phyloP scores from a whole-genome alignment of 2,113 vertebrate genomes.

The Ia io region DNA sequence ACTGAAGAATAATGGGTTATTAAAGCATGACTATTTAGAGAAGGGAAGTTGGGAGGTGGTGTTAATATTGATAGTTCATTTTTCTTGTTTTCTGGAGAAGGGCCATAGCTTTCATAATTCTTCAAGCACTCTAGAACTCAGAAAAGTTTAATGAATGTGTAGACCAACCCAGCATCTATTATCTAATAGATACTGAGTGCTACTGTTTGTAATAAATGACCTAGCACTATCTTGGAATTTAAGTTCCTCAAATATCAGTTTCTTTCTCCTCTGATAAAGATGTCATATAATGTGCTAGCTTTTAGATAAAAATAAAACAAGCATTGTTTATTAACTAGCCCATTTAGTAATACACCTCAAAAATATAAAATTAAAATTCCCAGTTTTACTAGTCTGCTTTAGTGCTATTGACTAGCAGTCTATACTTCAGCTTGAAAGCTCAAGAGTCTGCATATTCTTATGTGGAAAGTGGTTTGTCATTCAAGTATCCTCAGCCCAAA shows the following conservation, averaged over 20 bases:
- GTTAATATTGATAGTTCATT: background rate
- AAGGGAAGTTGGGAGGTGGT: background rate
- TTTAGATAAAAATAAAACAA: slow-evolving; percentile 5
- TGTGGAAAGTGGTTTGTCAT: background rate
- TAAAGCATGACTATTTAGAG: background rate
- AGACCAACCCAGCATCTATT: background rate
- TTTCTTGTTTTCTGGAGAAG: background rate
- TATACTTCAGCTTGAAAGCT: background rate
- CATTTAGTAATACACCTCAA: background rate
- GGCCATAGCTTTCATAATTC: background rate
- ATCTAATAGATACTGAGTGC: background rate
- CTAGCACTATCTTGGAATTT: background rate
- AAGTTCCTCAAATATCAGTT: background rate
- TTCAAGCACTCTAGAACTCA: background rate
- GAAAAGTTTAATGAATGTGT: background rate
- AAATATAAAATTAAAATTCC: background rate
- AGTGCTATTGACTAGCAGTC: background rate
- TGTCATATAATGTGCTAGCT: background rate
- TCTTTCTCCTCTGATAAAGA: background rate
- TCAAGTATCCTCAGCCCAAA: background rate
- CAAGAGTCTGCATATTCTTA: background rate
- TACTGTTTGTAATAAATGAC: background rate
- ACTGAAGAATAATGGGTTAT: background rate
- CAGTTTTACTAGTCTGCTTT: background rate
- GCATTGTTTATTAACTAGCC: background rate